Percentiles rank a stretch among this genome's conserved stretches.
Evolutionary conservation across 2,797 vertebrate genomes (phyloP).

Genomic region (Sternotherus odoratus): DNA sequence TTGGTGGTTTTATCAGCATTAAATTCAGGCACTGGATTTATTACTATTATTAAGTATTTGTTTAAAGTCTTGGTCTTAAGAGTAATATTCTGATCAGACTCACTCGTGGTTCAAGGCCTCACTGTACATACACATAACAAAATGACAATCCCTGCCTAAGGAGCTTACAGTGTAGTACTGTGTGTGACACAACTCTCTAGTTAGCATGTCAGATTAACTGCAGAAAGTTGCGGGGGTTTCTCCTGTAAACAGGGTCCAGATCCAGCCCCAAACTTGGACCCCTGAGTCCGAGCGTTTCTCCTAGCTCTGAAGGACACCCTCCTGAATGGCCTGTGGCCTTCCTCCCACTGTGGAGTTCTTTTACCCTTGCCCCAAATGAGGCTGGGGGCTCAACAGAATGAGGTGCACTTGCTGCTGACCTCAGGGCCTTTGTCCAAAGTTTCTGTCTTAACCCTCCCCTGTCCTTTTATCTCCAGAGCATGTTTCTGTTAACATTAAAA

Average conservation of each 20-base stretch:
- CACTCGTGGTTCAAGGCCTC: not conserved
- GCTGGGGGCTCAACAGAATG: not conserved
- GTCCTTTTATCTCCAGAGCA: not conserved
- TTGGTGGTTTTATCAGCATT: not conserved
- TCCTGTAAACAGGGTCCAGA: conserved; percentile 4
- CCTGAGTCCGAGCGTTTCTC: conserved; percentile 56
- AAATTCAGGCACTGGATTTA: not conserved
- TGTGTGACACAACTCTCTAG: not conserved
- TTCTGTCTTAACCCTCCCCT: conserved; percentile 6
- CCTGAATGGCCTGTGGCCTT: not conserved
- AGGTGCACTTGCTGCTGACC: conserved; percentile 2
- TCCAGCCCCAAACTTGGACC: conserved; percentile 30
- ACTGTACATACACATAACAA: not conserved
- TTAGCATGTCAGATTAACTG: conserved; percentile 3
- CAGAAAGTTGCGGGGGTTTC: conserved; percentile 31
- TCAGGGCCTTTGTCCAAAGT: conserved; percentile 14
- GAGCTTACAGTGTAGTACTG: not conserved
- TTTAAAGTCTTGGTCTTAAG: not conserved
- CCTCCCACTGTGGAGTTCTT: not conserved
- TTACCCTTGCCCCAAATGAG: not conserved
- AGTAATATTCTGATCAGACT: not conserved
- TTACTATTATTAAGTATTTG: not conserved
- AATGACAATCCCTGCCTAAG: not conserved
- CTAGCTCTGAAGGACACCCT: conserved; percentile 32
- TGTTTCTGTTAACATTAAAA: not conserved